Evolutionary conservation across 2,797 vertebrate genomes (phyloP), one percentile per base, ranked within the genome.

Genomic region (Hoplostethus mediterraneus): DNA sequence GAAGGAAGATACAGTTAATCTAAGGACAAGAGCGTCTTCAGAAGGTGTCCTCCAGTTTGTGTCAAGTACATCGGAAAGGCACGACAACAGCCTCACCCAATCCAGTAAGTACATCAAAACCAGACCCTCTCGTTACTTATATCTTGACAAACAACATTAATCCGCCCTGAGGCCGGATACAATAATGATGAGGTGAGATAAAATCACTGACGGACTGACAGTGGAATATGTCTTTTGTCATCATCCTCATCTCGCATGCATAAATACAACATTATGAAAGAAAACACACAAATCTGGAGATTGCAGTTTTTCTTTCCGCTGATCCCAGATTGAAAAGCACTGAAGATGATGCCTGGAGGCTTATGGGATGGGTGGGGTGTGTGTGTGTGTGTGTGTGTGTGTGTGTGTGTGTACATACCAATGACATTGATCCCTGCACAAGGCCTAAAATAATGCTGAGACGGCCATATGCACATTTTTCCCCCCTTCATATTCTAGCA

Each of bases 281-380:
- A 14, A 70, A 67, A 59, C 30, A 56, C 70, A 63, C 70, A 65
- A 78, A 68, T 57, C 67, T 4, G 17, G 62, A 58, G 61, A 71
- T 71, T 71, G 48, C 55, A 42, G 56, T 77, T 81, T 58, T 74
- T 72, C 59, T 68, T 79, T 77, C 62, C 14, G 66, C 77, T 75
- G 73, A 87, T 82, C 70, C 65, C 55, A 42, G 66, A 74, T 76
- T 71, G 45, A 82, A 86, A 86, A 85, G 61, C 81, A 79, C 87
- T 86, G 80, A 87, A 90, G 77, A 90, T n/a, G 79, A 83, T 67
- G 51, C 78, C 73, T 55, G 61, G 62, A 79, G 75, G 81, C 80
- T 88, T 83, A 85, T 2, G 11, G 58, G 21, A 11, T 0, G 0
- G 51, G 59, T 16, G 0, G 51, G 59, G 17, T n/a, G 9, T 53